These are phyloP conservation scores for Tetropium fuscum DNA, from an alignment of 2,888 invertebrate genomes.

Conservation along the genomic window DNA sequence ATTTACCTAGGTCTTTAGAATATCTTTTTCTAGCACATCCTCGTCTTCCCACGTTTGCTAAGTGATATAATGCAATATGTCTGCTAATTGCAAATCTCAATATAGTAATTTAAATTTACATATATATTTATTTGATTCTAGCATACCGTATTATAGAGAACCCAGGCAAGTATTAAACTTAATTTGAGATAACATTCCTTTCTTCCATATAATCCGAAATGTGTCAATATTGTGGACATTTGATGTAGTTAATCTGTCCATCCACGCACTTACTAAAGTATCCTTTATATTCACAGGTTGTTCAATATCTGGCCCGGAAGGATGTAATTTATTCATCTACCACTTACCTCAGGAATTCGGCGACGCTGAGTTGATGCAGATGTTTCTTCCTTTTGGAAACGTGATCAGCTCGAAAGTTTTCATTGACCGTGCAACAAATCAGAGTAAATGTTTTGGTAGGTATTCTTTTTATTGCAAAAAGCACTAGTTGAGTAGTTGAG, in stretches of 20 bases:
- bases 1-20: too few relatives aligned
- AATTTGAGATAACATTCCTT: slow-evolving; percentile 41
- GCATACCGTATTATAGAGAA: slow-evolving; percentile 47
- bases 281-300: slow-evolving; percentile 75
- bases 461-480: too few relatives aligned
- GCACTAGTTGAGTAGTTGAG: too few relatives aligned
- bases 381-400: slow-evolving; percentile 99
- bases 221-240: slow-evolving; percentile 15
- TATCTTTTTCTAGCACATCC: too few relatives aligned
- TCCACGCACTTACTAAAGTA: background rate
- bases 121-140: slow-evolving; percentile 37
- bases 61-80: too few relatives aligned
- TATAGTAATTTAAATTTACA: slow-evolving; percentile 1
- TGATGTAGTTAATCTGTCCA: background rate
- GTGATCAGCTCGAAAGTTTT: slow-evolving; percentile 99
- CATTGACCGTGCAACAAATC: slow-evolving; percentile 99
- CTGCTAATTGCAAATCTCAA: too few relatives aligned
- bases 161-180: slow-evolving; percentile 45
- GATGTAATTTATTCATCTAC: slow-evolving; percentile 99
- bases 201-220: slow-evolving; percentile 42
- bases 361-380: slow-evolving; percentile 98
- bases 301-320: slow-evolving; percentile 98
- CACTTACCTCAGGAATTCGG: slow-evolving; percentile 99
- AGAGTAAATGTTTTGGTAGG: slow-evolving; percentile 99
- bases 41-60: background rate